Evolutionary conservation across 2,113 vertebrate genomes (phyloP).

Genomic region (Cebidichthys violaceus): DNA sequence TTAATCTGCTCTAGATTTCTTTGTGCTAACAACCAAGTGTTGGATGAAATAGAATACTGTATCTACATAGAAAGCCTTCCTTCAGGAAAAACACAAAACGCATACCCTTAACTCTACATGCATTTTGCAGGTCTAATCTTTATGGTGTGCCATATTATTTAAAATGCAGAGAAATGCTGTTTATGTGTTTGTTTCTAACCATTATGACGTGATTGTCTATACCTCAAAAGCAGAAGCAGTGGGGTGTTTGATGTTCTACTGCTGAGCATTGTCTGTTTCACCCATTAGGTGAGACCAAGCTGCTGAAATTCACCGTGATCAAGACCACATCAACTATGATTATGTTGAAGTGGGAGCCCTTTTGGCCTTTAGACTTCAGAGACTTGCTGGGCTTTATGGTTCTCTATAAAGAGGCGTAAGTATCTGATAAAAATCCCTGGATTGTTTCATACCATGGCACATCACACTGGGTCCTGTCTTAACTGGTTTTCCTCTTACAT

Average conservation of each 20-base stretch:
- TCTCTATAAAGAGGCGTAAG: constrained; percentile 99
- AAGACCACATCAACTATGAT: constrained; percentile 89
- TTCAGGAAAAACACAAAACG: not conserved
- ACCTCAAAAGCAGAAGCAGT: not conserved
- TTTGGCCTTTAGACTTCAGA: constrained; percentile 95
- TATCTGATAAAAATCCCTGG: constrained; percentile 26
- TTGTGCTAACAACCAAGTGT: not conserved
- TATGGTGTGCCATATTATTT: not conserved
- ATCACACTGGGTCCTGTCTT: not conserved
- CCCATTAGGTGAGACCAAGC: constrained; percentile 90
- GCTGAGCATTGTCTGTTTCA: constrained; percentile 15
- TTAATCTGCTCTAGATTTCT: not conserved
- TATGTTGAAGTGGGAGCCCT: constrained; percentile 91
- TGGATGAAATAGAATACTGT: not conserved
- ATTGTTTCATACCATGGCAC: not conserved
- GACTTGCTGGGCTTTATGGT: constrained; percentile 98
- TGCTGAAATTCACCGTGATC: constrained; percentile 89
- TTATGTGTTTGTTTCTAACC: not conserved
- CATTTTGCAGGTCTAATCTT: not conserved
- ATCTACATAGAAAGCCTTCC: not conserved
- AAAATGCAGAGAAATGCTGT: not conserved
- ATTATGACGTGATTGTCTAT: not conserved
- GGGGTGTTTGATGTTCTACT: not conserved
- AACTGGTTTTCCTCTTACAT: not conserved
- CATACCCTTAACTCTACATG: not conserved